Conservation (phyloP, 2,888 invertebrate genomes). For the Pediacus dermestoides region DNA sequence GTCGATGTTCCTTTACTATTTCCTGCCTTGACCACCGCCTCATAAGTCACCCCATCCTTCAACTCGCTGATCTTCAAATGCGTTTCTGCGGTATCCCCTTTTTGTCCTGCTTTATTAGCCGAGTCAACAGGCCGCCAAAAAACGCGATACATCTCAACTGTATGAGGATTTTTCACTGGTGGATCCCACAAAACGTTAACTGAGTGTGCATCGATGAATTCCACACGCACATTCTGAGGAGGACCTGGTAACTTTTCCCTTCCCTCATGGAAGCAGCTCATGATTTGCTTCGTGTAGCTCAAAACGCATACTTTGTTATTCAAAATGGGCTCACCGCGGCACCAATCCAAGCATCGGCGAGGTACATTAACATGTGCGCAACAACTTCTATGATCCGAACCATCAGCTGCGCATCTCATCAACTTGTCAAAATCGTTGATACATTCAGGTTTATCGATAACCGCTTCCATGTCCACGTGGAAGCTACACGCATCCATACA, state of each 20-base stretch:
- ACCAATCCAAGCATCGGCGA: slow-evolving; percentile 77
- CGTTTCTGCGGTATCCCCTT: slow-evolving; percentile 70
- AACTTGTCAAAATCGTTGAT: slow-evolving; percentile 79
- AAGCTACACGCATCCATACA: slow-evolving; percentile 84
- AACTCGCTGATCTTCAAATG: slow-evolving; percentile 68
- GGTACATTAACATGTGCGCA: slow-evolving; percentile 79
- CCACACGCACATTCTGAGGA: slow-evolving; percentile 63
- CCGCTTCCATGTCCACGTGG: slow-evolving; percentile 77
- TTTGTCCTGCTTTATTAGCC: slow-evolving; percentile 52
- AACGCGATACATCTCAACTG: slow-evolving; percentile 78
- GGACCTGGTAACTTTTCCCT: slow-evolving; percentile 76
- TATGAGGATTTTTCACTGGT: slow-evolving; percentile 76
- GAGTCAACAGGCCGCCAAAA: slow-evolving; percentile 71
- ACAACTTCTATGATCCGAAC: slow-evolving; percentile 78
- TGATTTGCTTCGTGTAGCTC: slow-evolving; percentile 68
- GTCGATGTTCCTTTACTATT: slow-evolving; percentile 68
- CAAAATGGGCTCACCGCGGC: slow-evolving; percentile 70
- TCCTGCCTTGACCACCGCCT: slow-evolving; percentile 78
- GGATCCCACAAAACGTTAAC: slow-evolving; percentile 70
- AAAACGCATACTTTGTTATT: slow-evolving; percentile 66
- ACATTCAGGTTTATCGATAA: slow-evolving; percentile 77
- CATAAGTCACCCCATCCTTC: slow-evolving; percentile 70
- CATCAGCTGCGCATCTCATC: slow-evolving; percentile 81
- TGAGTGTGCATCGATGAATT: slow-evolving; percentile 56
- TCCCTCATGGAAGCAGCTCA: slow-evolving; percentile 78